Conservation (phyloP, 2,797 vertebrate genomes). For the Poecile montanus region DNA sequence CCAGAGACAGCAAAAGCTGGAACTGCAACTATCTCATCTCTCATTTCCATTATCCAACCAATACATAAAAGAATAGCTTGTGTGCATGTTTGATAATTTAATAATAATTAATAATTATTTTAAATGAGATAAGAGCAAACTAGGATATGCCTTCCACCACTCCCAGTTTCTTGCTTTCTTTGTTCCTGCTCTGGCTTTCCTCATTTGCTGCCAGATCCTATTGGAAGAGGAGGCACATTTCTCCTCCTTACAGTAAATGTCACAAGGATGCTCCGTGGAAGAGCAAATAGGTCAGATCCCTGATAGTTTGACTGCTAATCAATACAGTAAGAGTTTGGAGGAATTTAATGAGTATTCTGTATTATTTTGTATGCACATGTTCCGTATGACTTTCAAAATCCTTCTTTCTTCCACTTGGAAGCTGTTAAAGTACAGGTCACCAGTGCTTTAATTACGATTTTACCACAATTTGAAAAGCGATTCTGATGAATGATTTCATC, state of each 20-base stretch:
- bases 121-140: background rate
- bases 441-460: background rate
- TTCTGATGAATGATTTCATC: background rate
- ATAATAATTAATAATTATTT: background rate
- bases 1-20: background rate
- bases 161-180: background rate
- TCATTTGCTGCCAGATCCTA: background rate
- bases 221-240: background rate
- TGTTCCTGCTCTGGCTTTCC: background rate
- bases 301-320: constrained; percentile 23
- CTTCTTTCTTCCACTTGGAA: background rate
- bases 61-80: background rate
- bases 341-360: background rate
- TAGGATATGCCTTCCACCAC: background rate
- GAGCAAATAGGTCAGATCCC: background rate
- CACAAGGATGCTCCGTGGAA: background rate
- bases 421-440: background rate
- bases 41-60: background rate
- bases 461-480: background rate
- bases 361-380: background rate
- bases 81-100: background rate
- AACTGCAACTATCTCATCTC: background rate
- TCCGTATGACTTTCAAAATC: background rate
- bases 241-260: background rate
- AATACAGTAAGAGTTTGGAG: background rate